These are phyloP conservation scores for Corynorhinus townsendii DNA, from an alignment of 2,113 vertebrate genomes.

Conservation along the genomic window DNA sequence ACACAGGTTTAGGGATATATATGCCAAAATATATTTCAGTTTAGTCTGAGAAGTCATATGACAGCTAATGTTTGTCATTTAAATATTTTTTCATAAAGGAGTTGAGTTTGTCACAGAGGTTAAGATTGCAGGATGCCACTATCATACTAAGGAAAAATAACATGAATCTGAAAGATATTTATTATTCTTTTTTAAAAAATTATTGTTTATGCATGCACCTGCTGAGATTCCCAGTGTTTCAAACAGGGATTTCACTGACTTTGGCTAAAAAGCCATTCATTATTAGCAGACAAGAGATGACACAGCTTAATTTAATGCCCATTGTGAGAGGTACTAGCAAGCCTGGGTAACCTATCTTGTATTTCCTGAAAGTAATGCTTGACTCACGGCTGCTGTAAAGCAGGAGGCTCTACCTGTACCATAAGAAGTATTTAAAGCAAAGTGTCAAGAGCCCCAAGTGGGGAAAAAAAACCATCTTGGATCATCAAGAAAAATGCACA, in stretches of 20 bases:
- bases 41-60: neutral
- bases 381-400: conserved; percentile 31
- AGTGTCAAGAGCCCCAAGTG: neutral
- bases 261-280: conserved; percentile 23
- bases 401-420: neutral
- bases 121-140: neutral
- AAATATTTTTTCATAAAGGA: neutral
- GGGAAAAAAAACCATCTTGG: neutral
- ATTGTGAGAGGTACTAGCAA: conserved; percentile 20
- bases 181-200: neutral
- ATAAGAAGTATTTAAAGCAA: conserved; percentile 33
- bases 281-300: conserved; percentile 14
- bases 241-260: neutral
- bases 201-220: neutral
- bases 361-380: conserved; percentile 45
- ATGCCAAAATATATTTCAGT: neutral
- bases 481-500: neutral
- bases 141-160: neutral
- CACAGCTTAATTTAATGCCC: conserved; percentile 9
- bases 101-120: neutral
- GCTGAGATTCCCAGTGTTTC: neutral
- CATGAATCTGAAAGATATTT: neutral
- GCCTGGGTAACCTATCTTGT: neutral
- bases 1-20: neutral
- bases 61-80: neutral